A percentile compares a stretch with the other conserved stretches of the same genome.
phyloP scores from a whole-genome alignment of 2,797 vertebrate species.

The Carcharodon carcharias region DNA sequence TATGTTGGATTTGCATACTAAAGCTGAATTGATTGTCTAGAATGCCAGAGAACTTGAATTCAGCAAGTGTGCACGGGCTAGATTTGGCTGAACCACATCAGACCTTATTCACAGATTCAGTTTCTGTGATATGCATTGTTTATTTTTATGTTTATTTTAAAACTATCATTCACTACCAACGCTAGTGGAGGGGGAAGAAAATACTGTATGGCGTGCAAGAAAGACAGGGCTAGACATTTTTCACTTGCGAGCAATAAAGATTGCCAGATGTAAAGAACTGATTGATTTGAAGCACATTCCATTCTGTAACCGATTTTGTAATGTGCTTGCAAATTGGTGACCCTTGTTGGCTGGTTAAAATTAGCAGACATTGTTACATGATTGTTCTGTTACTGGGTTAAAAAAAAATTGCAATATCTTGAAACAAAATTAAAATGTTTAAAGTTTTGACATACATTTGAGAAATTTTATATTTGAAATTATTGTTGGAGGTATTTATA shows the following conservation, averaged over 20 bases:
- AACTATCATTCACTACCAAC: not conserved
- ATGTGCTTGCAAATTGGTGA: not conserved
- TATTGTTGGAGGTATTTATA: not conserved
- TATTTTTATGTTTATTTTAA: not conserved
- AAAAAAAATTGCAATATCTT: not conserved
- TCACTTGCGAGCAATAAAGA: not conserved
- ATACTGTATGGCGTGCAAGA: not conserved
- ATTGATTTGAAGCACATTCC: not conserved
- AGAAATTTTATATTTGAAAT: not conserved
- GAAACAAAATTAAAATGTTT: not conserved
- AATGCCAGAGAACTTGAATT: not conserved
- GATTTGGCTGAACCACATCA: not conserved
- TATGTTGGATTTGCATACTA: not conserved
- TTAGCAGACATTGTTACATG: not conserved
- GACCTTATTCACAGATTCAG: not conserved
- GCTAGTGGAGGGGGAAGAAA: not conserved
- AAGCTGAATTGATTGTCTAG: not conserved
- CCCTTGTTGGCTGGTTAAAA: not conserved
- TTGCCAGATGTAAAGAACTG: not conserved
- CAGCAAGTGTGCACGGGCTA: not conserved
- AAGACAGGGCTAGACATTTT: not conserved
- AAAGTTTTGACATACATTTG: not conserved
- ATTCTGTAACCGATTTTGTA: not conserved
- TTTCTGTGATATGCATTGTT: not conserved
- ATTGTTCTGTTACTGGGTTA: not conserved